These are phyloP conservation scores for Melipona beecheii DNA, from an alignment of 2,888 invertebrate genomes.

Conservation along the genomic window DNA sequence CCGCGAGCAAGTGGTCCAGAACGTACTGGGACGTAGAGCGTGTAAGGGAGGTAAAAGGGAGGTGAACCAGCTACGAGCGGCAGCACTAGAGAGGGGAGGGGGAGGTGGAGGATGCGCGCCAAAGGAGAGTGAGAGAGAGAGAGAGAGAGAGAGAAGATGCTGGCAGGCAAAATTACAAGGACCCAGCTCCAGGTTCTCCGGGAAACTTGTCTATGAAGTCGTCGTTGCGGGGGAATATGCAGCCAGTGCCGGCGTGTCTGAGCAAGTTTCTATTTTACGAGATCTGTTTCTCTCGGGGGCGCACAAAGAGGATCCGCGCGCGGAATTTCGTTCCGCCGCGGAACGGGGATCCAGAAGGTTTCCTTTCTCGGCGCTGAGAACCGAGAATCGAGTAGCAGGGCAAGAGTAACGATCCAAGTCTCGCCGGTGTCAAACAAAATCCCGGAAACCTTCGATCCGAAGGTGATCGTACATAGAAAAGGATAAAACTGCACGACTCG, in stretches of 20 bases:
- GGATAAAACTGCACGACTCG: no score
- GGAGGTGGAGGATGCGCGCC: neutral
- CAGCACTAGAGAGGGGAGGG: neutral
- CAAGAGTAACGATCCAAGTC: no score
- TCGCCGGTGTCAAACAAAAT: no score
- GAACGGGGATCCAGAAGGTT: conserved; percentile 14
- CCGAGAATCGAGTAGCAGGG: neutral
- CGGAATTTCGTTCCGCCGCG: conserved; percentile 41
- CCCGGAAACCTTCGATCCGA: no score
- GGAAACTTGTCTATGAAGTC: conserved; percentile 55
- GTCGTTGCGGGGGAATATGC: conserved; percentile 60
- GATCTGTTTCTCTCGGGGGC: conserved; percentile 53
- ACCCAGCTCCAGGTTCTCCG: conserved; percentile 48
- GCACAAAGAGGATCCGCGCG: conserved; percentile 48
- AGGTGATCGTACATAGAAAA: no score
- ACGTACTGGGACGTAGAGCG: conserved; percentile 37
- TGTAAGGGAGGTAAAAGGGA: neutral
- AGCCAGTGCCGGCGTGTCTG: conserved; percentile 41
- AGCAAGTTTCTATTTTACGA: conserved; percentile 59
- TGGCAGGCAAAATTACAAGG: conserved; percentile 64
- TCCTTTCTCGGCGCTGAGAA: conserved; percentile 5
- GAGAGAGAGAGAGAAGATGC: conserved; percentile 22
- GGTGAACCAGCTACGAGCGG: neutral
- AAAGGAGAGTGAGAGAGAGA: neutral
- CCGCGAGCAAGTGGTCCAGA: conserved; percentile 69